Evolutionary conservation across 1,140 invertebrate genomes (phyloP), one percentile per base, ranked within the genome.

Genomic region (Magallana ariakensis): DNA sequence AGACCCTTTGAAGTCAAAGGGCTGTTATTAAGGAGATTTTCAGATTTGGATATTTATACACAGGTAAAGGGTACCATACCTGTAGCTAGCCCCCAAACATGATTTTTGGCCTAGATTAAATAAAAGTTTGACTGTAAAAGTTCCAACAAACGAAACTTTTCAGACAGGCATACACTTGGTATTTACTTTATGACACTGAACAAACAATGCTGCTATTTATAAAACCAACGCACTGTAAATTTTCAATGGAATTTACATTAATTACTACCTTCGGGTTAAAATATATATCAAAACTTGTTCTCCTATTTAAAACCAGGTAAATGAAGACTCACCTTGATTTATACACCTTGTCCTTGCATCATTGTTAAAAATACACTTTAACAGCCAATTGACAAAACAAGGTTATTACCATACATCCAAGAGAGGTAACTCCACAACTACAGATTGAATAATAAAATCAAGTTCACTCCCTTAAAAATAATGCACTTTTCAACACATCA

Each of bases 141-240:
- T 13, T 11, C 7, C 7, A 22, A 22, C 66, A 75, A 9, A 75
- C n/a, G 66, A 7, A 26, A 33, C 22, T 13, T 26, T 75, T 75
- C 22, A 19, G 26, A 75, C 22, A 26, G 19, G 22, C 66, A 46
- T 75, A 19, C 22, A 75, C 66, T 75, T 62, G 66, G 66, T 75
- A 75, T 75, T 75, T 75, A 26, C 66, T 26, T 75, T 75, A 26
- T 75, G 66, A 11, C 66, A 75, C 22, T 75, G 66, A 13, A 60
- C 66, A 75, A 75, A 75, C 22, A 75, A 75, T 11, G 19, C 10
- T 75, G 22, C 9, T 75, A 26, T 75, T 75, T 75, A 75, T 26
- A 75, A 75, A 10, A 26, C 22, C 22, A 75, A 75, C 66, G 22
- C 66, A 19, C 66, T 26, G 19, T 75, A 26, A 33, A 75, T 26